phyloP scores from a whole-genome alignment of 1,140 invertebrate genomes.

The Hyphantria cunea region DNA sequence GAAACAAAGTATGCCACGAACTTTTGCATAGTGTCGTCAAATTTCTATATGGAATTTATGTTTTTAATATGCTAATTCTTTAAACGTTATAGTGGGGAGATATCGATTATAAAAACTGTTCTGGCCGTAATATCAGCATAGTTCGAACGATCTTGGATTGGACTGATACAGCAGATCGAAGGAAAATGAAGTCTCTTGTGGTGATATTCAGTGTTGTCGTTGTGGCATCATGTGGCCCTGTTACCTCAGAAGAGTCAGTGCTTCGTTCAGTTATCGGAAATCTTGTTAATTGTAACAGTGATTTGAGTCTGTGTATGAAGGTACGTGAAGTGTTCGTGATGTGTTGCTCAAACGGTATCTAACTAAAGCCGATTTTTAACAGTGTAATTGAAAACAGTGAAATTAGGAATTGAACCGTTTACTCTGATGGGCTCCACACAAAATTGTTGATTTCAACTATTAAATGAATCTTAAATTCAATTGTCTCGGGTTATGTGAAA shows the following conservation, averaged over 20 bases:
- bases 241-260: slow-evolving; percentile 62
- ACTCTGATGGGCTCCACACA: not conserved
- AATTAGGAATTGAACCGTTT: no score
- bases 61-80: slow-evolving; percentile 72
- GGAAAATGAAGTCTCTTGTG: slow-evolving; percentile 65
- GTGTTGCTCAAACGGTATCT: not conserved
- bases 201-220: slow-evolving; percentile 56
- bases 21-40: slow-evolving; percentile 64
- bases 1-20: slow-evolving; percentile 63
- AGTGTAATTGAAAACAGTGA: no score
- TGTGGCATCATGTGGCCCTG: slow-evolving; percentile 46
- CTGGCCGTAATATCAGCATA: slow-evolving; percentile 62
- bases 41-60: slow-evolving; percentile 54
- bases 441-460: not conserved
- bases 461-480: no score
- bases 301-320: slow-evolving; percentile 68
- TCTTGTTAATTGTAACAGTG: slow-evolving; percentile 72
- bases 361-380: no score
- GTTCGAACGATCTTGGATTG: slow-evolving; percentile 58
- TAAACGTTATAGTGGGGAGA: slow-evolving; percentile 64
- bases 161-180: slow-evolving; percentile 42
- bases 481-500: no score
- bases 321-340: slow-evolving; percentile 50
- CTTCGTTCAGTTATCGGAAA: slow-evolving; percentile 47
- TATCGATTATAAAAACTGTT: slow-evolving; percentile 74